phyloP scores from a whole-genome alignment of 2,113 vertebrate species.

The Erythrolamprus reginae region DNA sequence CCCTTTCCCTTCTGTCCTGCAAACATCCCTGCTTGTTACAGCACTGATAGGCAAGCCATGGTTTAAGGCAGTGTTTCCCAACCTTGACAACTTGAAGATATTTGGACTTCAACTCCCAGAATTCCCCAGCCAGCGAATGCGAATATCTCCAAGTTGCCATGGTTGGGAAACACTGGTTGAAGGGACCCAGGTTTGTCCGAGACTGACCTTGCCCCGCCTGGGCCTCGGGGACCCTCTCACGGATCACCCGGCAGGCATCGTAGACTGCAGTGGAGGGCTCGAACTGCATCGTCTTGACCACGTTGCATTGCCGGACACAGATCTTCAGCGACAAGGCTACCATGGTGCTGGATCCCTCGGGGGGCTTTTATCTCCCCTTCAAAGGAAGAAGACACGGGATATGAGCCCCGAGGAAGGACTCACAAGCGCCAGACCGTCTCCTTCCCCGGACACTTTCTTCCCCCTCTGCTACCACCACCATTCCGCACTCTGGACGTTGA shows the following conservation, averaged over 20 bases:
- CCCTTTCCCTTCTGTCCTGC: too few species aligned
- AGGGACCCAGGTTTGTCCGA: too few species aligned
- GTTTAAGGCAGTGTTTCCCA: not conserved
- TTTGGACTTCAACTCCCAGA: too few species aligned
- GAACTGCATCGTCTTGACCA: slow-evolving; percentile 99
- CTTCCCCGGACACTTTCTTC: not conserved
- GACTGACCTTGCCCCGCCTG: slow-evolving; percentile 89
- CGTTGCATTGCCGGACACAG: slow-evolving; percentile 97
- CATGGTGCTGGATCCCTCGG: slow-evolving; percentile 72
- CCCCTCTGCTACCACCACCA: not conserved
- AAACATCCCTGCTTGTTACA: not conserved
- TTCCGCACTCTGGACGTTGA: not conserved
- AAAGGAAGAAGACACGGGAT: not conserved
- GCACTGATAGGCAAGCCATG: not conserved
- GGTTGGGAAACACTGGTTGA: too few species aligned
- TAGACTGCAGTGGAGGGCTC: slow-evolving; percentile 94
- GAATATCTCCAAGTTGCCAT: too few species aligned
- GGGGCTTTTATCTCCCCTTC: slow-evolving; percentile 28
- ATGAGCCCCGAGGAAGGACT: not conserved
- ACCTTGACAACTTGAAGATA: too few species aligned
- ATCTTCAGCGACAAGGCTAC: slow-evolving; percentile 97
- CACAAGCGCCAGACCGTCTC: not conserved
- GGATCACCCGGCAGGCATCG: slow-evolving; percentile 90
- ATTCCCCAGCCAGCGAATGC: too few species aligned
- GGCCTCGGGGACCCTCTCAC: slow-evolving; percentile 92